Evolutionary conservation across 2,113 vertebrate genomes (phyloP).

Genomic region (Phaetusa simplex): DNA sequence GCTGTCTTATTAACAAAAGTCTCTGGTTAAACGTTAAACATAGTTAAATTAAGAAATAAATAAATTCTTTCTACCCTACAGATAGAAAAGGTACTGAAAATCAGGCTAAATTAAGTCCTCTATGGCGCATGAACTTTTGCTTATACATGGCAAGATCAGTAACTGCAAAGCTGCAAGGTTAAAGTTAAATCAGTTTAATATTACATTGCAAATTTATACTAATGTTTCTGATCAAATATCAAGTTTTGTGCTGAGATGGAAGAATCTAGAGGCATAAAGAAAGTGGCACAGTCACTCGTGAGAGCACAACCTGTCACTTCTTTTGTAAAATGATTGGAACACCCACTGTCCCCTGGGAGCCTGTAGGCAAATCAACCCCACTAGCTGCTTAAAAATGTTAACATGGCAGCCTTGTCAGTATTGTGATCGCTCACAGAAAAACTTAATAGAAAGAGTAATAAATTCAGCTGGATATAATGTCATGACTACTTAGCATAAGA

Average conservation of each 20-base stretch:
- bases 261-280: slow-evolving; percentile 2
- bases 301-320: slow-evolving; percentile 38
- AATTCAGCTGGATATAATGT: slow-evolving; percentile 54
- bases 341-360: slow-evolving; percentile 14
- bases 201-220: slow-evolving; percentile 21
- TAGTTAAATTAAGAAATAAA: not conserved
- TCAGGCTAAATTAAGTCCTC: not conserved
- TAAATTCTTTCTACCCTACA: not conserved
- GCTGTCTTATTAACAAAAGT: not conserved
- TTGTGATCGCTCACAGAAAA: slow-evolving; percentile 43
- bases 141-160: slow-evolving; percentile 2
- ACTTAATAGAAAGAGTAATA: slow-evolving; percentile 52
- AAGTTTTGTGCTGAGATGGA: slow-evolving; percentile 16
- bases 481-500: slow-evolving; percentile 61
- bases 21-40: not conserved
- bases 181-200: slow-evolving; percentile 40
- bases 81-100: not conserved
- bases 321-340: slow-evolving; percentile 25
- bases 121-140: not conserved
- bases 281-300: not conserved
- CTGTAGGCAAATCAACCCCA: slow-evolving; percentile 51
- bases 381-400: slow-evolving; percentile 52
- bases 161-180: not conserved
- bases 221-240: slow-evolving; percentile 48
- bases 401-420: slow-evolving; percentile 57